A percentile compares a stretch with the other conserved stretches of the same genome.
Conservation (phyloP, 2,797 vertebrate genomes). For the Orestias chungarensis region DNA sequence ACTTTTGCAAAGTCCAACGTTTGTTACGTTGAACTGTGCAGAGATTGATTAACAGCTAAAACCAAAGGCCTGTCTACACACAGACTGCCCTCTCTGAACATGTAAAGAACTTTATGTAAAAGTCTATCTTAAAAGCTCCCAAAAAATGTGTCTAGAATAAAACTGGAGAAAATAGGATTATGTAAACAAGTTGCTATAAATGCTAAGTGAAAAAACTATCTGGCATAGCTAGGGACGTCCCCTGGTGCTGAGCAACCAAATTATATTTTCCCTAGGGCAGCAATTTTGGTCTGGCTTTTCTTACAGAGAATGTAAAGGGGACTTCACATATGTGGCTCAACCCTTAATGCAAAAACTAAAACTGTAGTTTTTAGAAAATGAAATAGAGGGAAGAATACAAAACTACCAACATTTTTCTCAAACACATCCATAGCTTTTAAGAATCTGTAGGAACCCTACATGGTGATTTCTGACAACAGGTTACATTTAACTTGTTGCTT, state of each 20-base stretch:
- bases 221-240: neutral
- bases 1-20: neutral
- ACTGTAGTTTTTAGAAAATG: neutral
- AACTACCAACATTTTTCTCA: neutral
- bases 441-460: neutral
- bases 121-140: too few species aligned
- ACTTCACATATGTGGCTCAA: neutral
- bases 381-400: neutral
- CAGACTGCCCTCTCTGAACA: neutral
- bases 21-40: neutral
- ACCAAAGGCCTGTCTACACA: neutral
- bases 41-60: neutral
- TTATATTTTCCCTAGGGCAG: neutral
- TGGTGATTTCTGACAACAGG: constrained; percentile 30
- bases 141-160: too few species aligned
- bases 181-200: too few species aligned
- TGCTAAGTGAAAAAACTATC: too few species aligned
- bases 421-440: neutral
- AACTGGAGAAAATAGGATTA: too few species aligned
- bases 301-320: neutral
- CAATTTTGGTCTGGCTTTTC: neutral
- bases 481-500: constrained; percentile 12
- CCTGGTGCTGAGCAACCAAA: neutral
- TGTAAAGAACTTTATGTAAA: neutral
- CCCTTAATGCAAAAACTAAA: neutral